Base-by-base conservation (phyloP, 2,113 vertebrate genomes). In the Hystrix cristata region DNA sequence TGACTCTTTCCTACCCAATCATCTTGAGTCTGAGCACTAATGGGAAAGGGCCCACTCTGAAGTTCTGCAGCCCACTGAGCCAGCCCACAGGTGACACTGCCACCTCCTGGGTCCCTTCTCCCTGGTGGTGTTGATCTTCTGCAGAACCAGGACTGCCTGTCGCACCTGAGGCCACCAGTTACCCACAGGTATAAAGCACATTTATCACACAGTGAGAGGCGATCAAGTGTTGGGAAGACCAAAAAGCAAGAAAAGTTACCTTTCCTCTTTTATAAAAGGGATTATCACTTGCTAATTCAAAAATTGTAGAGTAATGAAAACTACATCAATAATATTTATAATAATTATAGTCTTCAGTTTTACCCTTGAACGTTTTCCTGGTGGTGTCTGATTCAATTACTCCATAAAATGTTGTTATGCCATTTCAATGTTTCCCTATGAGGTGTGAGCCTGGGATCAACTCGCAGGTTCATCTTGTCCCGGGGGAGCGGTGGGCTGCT, bases 231-330 rank as follows among this genome's bases (percentile, higher is more conserved):
- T 71, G 48, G 43, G 25, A 59, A 80, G 67, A 84, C 72, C 29
- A n/a, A 25, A 84, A 51, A 62, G 60, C 62, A 21, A 48, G 57
- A 46, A 80, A 43, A 38, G 18, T 23, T 53, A 23, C 78, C 82
- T 91, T 94, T 76, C 72, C 82, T 81, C 88, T 69, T 92, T 87
- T 18, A 55, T 46, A 51, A 82, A 90, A 82, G 48, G 59, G 72
- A 91, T 90, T 80, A 93, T 96, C 95, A 93, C 83, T 57, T 12
- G 23, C 83, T 98, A 97, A 97, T 96, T 97, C 96, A 97, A 84
- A 97, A 97, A 97, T 96, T 95, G 62, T 90, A 93, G 86, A 80
- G 89, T 86, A 84, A 90, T 91, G 76, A 96, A 96, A 93, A 29
- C 85, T 29, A 78, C 69, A 92, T 97, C 94, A 87, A 94, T 97